Evolutionary conservation across 2,113 vertebrate species (phyloP), one percentile per base, ranked within the genome.

Genomic region (Dissostichus mawsoni): DNA sequence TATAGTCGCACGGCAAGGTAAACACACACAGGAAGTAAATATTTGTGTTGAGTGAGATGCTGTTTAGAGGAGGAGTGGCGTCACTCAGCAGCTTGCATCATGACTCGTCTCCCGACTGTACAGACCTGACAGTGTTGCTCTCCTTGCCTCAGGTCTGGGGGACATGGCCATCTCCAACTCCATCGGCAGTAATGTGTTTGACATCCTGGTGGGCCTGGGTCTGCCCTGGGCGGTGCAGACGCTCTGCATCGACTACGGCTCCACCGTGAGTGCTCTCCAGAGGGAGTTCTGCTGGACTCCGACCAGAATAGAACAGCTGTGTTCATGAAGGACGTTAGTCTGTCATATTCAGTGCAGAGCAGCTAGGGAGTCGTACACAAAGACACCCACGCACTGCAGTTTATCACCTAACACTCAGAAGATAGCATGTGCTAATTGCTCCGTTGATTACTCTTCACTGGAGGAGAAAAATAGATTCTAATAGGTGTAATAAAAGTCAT

Each of bases 141-240:
- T 88, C 77, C 20, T 80, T 63, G 51, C 79, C 81, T 74, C 87
- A 99, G 97, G 97, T 83, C 92, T 99, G 95, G 97, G 97, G 12
- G 97, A 99, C 83, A 98, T 99, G 97, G 97, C 97, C 0, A 97
- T 99, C 80, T 99, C 97, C 62, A 98, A 99, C 93, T 99, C 97
- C 83, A 98, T 99, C 0, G 97, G 97, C 83, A 98, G 97, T 93
- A 99, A 98, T 14, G 97, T 99, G 63, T 99, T 98, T 89, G 97
- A 99, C 93, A 99, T 99, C 91, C 93, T 98, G 79, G 96, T 99
- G n/a, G 97, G 97, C 36, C 94, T 99, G 9, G 97, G 97, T 8
- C 96, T 99, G 69, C 97, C 97, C 0, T 99, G 97, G 97, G 89
- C 94, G 1, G 88, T 99, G 74, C 97, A 98, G 85, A 99, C 97